phyloP scores from a whole-genome alignment of 2,797 vertebrate species.

The Takifugu ocellatus region DNA sequence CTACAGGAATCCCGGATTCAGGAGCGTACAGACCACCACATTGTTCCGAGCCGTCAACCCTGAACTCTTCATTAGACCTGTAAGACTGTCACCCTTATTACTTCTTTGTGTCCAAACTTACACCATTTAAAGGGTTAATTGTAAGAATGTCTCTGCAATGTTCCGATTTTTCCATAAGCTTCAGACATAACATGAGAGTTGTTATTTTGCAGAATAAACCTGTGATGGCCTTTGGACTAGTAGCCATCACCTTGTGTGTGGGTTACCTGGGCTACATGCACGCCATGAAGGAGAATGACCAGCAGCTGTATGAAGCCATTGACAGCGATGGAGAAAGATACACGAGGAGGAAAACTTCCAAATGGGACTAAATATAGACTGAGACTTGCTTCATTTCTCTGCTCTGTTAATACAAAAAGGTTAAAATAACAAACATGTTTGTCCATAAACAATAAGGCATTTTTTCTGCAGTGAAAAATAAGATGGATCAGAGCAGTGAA shows the following conservation, averaged over 20 bases:
- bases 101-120: too few relatives aligned
- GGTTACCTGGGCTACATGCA: conserved; percentile 92
- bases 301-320: conserved; percentile 86
- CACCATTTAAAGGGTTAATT: too few relatives aligned
- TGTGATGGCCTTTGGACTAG: conserved; percentile 88
- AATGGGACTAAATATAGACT: conserved; percentile 81
- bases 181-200: not conserved
- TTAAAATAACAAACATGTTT: too few relatives aligned
- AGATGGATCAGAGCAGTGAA: too few relatives aligned
- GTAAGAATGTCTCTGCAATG: too few relatives aligned
- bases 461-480: too few relatives aligned
- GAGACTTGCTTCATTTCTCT: too few relatives aligned
- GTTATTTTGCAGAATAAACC: conserved; percentile 85
- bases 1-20: conserved; percentile 78
- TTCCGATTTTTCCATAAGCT: too few relatives aligned
- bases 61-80: conserved; percentile 95
- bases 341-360: conserved; percentile 86
- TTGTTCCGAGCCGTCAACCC: conserved; percentile 93
- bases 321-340: conserved; percentile 85
- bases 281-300: conserved; percentile 83
- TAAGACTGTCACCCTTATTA: conserved; percentile 48
- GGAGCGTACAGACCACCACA: conserved; percentile 79
- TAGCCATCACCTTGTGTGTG: conserved; percentile 85
- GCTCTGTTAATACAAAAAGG: too few relatives aligned
- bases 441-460: too few relatives aligned